Percentiles rank a stretch among this genome's conserved stretches.
phyloP scores from a whole-genome alignment of 2,797 vertebrate species.

The Lepidocolaptes lacrymiger region DNA sequence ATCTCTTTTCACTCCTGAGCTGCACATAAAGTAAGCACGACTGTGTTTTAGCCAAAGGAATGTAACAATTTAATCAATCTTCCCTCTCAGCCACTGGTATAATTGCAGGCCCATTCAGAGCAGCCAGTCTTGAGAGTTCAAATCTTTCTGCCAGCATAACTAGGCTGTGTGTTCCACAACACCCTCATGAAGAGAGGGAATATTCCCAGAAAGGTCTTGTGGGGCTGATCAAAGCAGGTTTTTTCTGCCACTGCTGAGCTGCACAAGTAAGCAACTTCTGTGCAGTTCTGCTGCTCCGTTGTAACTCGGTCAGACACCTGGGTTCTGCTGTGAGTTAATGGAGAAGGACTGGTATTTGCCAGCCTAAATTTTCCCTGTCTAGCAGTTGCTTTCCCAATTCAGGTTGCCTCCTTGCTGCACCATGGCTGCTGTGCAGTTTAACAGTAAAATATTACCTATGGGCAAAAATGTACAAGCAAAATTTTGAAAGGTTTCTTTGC shows the following conservation, averaged over 20 bases:
- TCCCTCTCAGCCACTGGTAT: not conserved
- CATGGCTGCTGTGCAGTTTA: not conserved
- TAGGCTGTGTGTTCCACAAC: not conserved
- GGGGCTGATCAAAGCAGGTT: not conserved
- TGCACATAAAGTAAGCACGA: not conserved
- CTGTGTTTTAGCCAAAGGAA: not conserved
- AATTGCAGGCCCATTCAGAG: not conserved
- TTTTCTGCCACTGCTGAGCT: not conserved
- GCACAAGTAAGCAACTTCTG: not conserved
- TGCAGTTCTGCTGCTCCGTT: not conserved
- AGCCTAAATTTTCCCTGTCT: not conserved
- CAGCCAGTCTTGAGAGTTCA: not conserved
- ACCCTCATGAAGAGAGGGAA: not conserved
- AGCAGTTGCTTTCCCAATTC: not conserved
- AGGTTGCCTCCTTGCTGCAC: not conserved
- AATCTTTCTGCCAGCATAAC: not conserved
- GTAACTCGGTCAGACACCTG: not conserved
- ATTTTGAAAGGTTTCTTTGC: not conserved
- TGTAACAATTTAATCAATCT: not conserved
- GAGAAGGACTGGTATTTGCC: not conserved
- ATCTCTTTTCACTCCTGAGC: not conserved
- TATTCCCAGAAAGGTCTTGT: not conserved
- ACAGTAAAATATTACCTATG: not conserved
- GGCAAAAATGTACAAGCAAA: not conserved
- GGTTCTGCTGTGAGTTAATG: not conserved